A percentile compares a stretch with the other conserved stretches of the same genome.
Evolutionary conservation across 92 coral and sea anemone genomes (phyloP).

Genomic region (Phenganax marumi): DNA sequence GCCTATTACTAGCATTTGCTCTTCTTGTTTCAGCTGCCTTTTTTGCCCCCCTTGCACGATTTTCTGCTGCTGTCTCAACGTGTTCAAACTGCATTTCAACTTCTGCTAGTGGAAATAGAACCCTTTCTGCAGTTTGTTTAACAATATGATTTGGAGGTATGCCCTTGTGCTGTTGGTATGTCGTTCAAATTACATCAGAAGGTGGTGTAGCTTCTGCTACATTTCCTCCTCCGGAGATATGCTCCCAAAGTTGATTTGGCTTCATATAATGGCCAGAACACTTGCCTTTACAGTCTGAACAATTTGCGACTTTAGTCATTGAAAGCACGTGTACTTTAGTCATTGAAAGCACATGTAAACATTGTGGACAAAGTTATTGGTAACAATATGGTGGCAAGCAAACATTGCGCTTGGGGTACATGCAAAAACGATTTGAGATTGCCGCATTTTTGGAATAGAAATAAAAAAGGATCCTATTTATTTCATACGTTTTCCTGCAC

Average conservation of each 20-base stretch:
- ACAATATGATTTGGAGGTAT: constrained; percentile 40
- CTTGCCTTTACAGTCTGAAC: constrained; percentile 48
- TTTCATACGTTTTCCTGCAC: constrained; percentile 59
- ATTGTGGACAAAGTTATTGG: background rate
- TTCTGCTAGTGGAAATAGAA: constrained; percentile 52
- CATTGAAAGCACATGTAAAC: background rate
- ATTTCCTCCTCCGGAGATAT: constrained; percentile 45
- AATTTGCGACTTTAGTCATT: constrained; percentile 9
- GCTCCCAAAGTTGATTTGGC: constrained; percentile 60
- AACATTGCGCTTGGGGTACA: constrained; percentile 60
- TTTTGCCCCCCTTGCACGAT: constrained; percentile 53
- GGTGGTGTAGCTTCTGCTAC: constrained; percentile 56
- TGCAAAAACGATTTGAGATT: constrained; percentile 63
- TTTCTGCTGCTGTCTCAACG: constrained; percentile 49
- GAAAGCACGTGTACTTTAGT: background rate
- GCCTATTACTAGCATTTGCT: constrained; percentile 45
- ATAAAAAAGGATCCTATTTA: constrained; percentile 50
- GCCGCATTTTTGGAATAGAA: constrained; percentile 54
- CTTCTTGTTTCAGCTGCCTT: constrained; percentile 53
- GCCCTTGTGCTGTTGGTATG: constrained; percentile 39
- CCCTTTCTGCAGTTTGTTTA: constrained; percentile 48
- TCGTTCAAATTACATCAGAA: constrained; percentile 50
- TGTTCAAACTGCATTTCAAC: constrained; percentile 53
- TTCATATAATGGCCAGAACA: constrained; percentile 52
- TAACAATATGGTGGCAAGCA: constrained; percentile 53